A percentile compares a stretch with the other conserved stretches of the same genome.
phyloP scores from a whole-genome alignment of 2,113 vertebrate genomes.

The Tragelaphus scriptus region DNA sequence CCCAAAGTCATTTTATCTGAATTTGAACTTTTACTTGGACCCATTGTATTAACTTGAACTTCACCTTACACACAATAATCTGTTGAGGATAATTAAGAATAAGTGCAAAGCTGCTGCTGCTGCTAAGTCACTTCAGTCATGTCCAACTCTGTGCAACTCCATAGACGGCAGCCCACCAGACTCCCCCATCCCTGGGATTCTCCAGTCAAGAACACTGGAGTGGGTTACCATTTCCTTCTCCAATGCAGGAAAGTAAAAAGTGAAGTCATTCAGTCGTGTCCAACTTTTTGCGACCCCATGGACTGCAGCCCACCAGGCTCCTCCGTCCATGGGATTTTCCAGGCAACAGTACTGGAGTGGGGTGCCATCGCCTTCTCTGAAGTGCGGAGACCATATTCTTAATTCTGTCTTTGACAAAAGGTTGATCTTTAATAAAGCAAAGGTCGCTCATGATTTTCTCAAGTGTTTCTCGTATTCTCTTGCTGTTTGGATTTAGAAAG shows the following conservation, averaged over 20 bases:
- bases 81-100: neutral
- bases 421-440: neutral
- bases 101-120: neutral
- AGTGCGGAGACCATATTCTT: neutral
- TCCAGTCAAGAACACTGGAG: too few relatives aligned
- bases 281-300: neutral
- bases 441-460: neutral
- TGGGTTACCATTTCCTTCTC: too few relatives aligned
- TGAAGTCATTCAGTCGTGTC: too few relatives aligned
- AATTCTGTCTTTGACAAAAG: neutral
- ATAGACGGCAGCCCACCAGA: too few relatives aligned
- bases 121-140: neutral
- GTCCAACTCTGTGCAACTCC: neutral
- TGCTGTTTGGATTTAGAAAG: neutral
- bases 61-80: neutral
- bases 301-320: neutral
- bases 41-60: neutral
- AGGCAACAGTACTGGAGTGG: neutral
- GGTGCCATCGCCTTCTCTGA: neutral
- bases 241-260: too few relatives aligned
- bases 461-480: neutral
- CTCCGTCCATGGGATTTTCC: neutral
- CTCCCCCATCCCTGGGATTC: too few relatives aligned
- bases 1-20: neutral
- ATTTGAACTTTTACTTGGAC: neutral